Evolutionary conservation across 2,797 vertebrate species (phyloP), one percentile per base, ranked within the genome.

Genomic region (Netta rufina): DNA sequence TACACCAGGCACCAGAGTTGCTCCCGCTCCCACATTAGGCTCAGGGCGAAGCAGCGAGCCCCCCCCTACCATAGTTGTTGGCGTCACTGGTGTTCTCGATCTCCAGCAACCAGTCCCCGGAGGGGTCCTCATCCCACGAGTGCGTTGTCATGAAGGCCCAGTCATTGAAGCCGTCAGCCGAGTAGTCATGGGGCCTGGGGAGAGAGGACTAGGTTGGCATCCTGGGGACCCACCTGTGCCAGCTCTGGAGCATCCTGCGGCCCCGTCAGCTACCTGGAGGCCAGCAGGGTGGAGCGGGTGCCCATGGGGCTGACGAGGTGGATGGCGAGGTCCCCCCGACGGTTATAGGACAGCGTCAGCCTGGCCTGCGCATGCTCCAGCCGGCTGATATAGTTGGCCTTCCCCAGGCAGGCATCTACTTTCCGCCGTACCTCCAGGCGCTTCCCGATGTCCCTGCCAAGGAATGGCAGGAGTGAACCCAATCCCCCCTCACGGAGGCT

Each of bases 101-200:
- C 96, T 99, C 99, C 86, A 99, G 97, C 72, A 98, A 98, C 99
- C 99, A 99, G 61, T 99, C 99, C 72, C 99, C 99, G 0, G 98
- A 97, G 11, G 99, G 99, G 77, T 99, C 98, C 96, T 99, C 99
- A 0, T 99, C 99, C 99, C 99, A 99, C 0, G 99, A 98, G 95
- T 99, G 99, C 0, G 99, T 99, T 0, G 98, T 99, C 99, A 99
- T 99, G 93, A 99, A 99, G 39, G 99, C 99, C 99, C 99, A 99
- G 96, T 99, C 99, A 3, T 98, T 99, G 96, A 99, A 99, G 54
- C 99, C 99, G 22, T 99, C 99, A 0, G 98, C 98, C 0, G 99
- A 99, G 94, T 98, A 99, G 98, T 99, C 99, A 0, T 99, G 99
- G 32, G 98, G 99, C 96, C 99, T 99, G 96, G 38, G 14, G 73